phyloP scores from a whole-genome alignment of 2,888 invertebrate species.

The Anagyrus pseudococci region DNA sequence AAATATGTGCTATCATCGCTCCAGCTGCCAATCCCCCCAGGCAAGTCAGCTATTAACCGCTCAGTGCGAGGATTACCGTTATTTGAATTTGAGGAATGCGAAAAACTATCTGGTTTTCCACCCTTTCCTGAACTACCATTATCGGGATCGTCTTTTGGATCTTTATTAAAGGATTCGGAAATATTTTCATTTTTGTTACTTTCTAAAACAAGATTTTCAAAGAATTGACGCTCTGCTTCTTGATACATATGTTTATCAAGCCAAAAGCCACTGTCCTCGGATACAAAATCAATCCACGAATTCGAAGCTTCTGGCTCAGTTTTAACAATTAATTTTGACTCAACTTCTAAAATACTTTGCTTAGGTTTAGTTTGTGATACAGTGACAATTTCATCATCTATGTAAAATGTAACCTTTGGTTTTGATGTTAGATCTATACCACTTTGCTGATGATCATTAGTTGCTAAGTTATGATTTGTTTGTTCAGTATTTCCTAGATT shows the following conservation, averaged over 20 bases:
- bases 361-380: conserved; percentile 48
- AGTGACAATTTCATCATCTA: conserved; percentile 55
- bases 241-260: conserved; percentile 69
- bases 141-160: conserved; percentile 60
- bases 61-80: conserved; percentile 64
- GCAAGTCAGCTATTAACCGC: conserved; percentile 75
- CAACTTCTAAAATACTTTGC: conserved; percentile 33
- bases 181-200: conserved; percentile 50
- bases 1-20: conserved; percentile 81
- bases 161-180: conserved; percentile 48
- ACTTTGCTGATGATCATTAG: neutral
- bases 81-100: conserved; percentile 26
- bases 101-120: conserved; percentile 21
- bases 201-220: conserved; percentile 65
- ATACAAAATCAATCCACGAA: conserved; percentile 49
- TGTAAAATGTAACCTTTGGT: conserved; percentile 56
- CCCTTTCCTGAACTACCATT: conserved; percentile 66
- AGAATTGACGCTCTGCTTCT: conserved; percentile 72
- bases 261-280: conserved; percentile 68
- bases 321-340: conserved; percentile 12
- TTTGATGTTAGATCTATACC: conserved; percentile 36
- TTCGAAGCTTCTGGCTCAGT: conserved; percentile 6
- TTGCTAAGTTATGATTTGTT: neutral
- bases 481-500: neutral
- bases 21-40: conserved; percentile 83